Evolutionary conservation across 1,140 invertebrate genomes (phyloP).

Genomic region (Ceratosolen solmsi): DNA sequence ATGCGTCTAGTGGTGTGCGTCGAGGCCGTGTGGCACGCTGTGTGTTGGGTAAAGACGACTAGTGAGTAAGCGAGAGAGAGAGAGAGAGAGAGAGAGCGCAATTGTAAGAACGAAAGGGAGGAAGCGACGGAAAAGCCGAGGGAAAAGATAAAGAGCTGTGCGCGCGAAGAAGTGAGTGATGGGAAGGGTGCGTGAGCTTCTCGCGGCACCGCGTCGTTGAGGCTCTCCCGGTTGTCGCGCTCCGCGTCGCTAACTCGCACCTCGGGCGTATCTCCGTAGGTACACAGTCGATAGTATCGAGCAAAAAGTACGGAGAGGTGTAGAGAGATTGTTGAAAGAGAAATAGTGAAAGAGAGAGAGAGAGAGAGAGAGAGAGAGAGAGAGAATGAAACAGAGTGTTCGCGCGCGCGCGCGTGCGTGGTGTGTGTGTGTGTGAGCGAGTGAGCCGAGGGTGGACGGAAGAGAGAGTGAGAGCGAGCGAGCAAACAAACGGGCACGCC

Average conservation of each 20-base stretch:
- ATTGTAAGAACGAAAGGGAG: neutral
- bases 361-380: too few relatives aligned
- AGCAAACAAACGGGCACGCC: neutral
- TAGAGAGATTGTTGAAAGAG: neutral
- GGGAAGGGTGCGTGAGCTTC: neutral
- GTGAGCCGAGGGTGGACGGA: neutral
- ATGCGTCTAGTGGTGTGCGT: neutral
- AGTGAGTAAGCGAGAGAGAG: neutral
- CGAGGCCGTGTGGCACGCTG: conserved; percentile 14
- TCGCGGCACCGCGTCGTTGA: neutral
- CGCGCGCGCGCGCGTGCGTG: too few relatives aligned
- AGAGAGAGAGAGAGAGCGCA: neutral
- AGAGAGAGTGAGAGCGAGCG: neutral
- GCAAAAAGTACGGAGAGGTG: neutral
- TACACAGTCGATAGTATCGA: neutral
- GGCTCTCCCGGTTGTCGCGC: neutral
- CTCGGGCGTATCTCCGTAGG: conserved; percentile 2
- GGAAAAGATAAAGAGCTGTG: neutral
- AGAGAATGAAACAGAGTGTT: too few relatives aligned
- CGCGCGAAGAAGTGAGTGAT: neutral
- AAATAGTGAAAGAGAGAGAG: too few relatives aligned
- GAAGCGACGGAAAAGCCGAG: neutral
- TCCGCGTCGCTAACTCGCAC: neutral
- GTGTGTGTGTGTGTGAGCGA: neutral
- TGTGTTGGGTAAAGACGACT: neutral